Base-by-base conservation (phyloP, 2,113 vertebrate species). In the Danio rerio region DNA sequence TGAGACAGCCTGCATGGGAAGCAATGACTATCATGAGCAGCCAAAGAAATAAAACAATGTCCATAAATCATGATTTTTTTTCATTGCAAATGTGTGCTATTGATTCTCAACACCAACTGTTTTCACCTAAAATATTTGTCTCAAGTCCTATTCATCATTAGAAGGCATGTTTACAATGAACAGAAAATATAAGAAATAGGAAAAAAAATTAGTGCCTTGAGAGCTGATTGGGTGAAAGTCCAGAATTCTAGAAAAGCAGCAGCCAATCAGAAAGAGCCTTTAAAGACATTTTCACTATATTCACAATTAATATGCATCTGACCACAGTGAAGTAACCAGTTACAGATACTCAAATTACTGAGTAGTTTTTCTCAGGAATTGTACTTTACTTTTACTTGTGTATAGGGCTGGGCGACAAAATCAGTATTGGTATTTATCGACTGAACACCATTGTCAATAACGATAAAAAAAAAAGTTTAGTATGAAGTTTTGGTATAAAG, bases 1-100 rank as follows among this genome's bases (percentile, higher is more conserved):
- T 80, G 47, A 50, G 63, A 31, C 42, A 73, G 62, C 18, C 31
- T 55, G 72, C 52, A 21, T 70, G 10, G 20, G 7, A 74, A 52
- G 12, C 42, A n/a, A 55, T 45, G 16, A 15, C 50, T 52, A 62
- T 69, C 58, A 52, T n/a, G 12, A 55, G 68, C 50, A 82, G 69
- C 61, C 59, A 74, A 78, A 78, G 43, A 66, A 40, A 68, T 73
- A n/a, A 43, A 9, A 69, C 31, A 76, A 79, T 86, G 78, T 61
- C 69, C 71, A 80, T 70, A 31, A 61, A 45, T 59, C 59, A 82
- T 55, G 16, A 68, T 31, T 31, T 69, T 80, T 31, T 53, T 82
- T 72, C 63, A 61, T 80, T 20, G 69, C 40, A 47, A 61, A 72
- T 43, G 31, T 12, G 21, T 72, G 49, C 3, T 55, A 20, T 52